A percentile compares a stretch with the other conserved stretches of the same genome.
Conservation (phyloP, 2,113 vertebrate species). For the Nesogale talazaci region DNA sequence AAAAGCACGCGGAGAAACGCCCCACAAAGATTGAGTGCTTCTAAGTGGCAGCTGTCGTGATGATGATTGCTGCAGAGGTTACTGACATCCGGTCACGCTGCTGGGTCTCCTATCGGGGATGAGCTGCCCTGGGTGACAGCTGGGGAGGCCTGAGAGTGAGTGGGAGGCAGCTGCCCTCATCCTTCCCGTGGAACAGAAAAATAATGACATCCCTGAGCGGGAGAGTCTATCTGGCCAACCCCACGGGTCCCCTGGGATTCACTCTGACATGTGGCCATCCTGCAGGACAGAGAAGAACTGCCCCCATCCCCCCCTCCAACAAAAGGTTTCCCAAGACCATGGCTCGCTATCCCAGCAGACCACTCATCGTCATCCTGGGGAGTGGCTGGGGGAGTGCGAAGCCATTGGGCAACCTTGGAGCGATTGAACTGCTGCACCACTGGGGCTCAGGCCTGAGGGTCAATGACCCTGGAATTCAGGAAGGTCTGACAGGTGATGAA, state of each 20-base stretch:
- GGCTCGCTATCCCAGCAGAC: no score
- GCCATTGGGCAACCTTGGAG: background rate
- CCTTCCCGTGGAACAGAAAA: background rate
- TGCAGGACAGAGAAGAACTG: background rate
- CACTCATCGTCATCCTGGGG: background rate
- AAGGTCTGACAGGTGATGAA: background rate
- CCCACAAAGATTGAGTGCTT: background rate
- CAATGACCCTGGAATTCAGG: background rate
- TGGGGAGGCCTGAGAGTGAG: background rate
- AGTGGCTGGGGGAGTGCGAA: background rate
- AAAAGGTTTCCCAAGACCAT: background rate
- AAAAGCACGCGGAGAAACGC: background rate
- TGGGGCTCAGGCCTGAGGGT: background rate
- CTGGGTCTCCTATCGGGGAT: background rate
- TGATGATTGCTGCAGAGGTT: no score
- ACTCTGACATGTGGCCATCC: background rate
- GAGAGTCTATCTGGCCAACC: background rate
- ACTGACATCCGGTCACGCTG: background rate
- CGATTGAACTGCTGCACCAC: background rate
- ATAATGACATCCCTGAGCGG: background rate
- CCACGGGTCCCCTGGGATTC: background rate
- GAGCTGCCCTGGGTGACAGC: conserved; percentile 25
- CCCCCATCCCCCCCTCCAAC: no score
- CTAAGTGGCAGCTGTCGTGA: background rate
- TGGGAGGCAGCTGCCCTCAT: conserved; percentile 31